Percentiles rank a stretch among this genome's conserved stretches.
Conservation (phyloP, 2,888 invertebrate genomes). For the Aproaerema taeniolella region DNA sequence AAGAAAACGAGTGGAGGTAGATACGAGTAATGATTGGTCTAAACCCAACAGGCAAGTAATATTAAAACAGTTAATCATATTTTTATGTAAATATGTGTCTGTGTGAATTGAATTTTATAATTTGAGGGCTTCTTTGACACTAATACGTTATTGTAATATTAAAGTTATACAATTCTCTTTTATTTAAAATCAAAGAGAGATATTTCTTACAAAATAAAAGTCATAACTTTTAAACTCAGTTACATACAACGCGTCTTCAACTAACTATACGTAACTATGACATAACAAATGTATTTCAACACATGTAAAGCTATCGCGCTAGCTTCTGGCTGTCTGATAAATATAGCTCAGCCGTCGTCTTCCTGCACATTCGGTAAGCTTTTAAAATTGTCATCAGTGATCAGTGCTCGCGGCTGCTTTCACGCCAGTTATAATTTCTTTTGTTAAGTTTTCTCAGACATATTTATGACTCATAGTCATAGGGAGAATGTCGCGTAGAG, state of each 20-base stretch:
- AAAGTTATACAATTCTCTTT: no score
- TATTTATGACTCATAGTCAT: slow-evolving; percentile 49
- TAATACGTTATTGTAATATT: no score
- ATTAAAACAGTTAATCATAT: slow-evolving; percentile 8
- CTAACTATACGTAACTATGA: slow-evolving; percentile 47
- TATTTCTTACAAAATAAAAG: no score
- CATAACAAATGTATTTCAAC: slow-evolving; percentile 59
- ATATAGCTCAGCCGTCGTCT: slow-evolving; percentile 65
- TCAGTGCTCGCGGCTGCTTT: slow-evolving; percentile 73
- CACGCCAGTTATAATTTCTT: slow-evolving; percentile 67
- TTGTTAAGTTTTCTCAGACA: slow-evolving; percentile 54
- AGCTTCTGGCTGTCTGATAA: slow-evolving; percentile 66
- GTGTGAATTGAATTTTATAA: no score
- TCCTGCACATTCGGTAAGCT: slow-evolving; percentile 70
- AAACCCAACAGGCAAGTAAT: slow-evolving; percentile 66
- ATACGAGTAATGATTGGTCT: slow-evolving; percentile 59
- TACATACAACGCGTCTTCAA: slow-evolving; percentile 11
- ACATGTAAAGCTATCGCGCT: slow-evolving; percentile 69
- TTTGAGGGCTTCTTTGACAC: no score
- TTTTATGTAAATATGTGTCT: neutral
- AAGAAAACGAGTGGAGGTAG: slow-evolving; percentile 39
- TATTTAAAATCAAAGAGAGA: no score
- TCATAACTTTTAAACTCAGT: neutral
- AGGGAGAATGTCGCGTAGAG: slow-evolving; percentile 33
- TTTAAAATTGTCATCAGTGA: slow-evolving; percentile 73